Evolutionary conservation across 2,113 vertebrate genomes (phyloP).

Genomic region (Megaleporinus macrocephalus): DNA sequence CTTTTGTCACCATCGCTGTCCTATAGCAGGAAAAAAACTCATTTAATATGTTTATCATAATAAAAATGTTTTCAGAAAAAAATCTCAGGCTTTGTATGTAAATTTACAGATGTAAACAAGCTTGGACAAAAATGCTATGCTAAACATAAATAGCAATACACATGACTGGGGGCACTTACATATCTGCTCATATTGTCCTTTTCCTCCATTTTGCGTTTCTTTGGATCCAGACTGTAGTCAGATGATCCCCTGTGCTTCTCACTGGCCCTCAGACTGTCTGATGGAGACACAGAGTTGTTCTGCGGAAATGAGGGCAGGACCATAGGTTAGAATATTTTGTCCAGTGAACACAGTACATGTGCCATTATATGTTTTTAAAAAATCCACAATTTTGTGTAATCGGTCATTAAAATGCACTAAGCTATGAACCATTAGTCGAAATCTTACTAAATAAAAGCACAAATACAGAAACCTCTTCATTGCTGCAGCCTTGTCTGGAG

Average conservation of each 20-base stretch:
- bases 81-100: no score
- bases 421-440: no score
- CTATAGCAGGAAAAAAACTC: constrained; percentile 68
- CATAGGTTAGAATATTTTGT: neutral
- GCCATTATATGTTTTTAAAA: neutral
- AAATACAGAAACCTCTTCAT: neutral
- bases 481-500: neutral
- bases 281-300: constrained; percentile 95
- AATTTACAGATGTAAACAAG: no score
- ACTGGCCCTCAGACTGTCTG: constrained; percentile 90
- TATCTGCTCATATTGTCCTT: constrained; percentile 96
- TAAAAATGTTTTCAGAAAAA: no score
- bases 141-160: neutral
- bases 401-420: no score
- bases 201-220: constrained; percentile 95
- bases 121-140: no score
- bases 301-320: constrained; percentile 64
- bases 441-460: no score
- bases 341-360: neutral
- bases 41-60: no score
- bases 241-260: constrained; percentile 93
- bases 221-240: constrained; percentile 89
- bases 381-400: no score
- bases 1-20: constrained; percentile 98
- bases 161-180: constrained; percentile 72